Base-by-base conservation (phyloP, 2,113 vertebrate genomes). In the Anser brachyrhynchus region DNA sequence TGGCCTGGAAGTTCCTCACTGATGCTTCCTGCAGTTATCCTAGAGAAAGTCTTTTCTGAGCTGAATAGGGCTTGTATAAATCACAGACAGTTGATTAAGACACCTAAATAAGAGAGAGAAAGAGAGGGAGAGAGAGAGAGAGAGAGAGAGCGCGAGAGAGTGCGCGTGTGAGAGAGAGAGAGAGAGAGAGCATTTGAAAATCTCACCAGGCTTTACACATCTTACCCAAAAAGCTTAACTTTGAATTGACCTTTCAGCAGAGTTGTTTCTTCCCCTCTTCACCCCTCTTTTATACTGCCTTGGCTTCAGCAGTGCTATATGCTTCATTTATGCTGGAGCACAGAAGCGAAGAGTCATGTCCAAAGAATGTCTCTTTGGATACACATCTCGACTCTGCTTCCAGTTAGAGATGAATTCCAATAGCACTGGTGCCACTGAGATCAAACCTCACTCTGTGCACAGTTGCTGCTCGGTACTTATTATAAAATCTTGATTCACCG, bases 21-120 rank as follows among this genome's bases (percentile, higher is more conserved):
- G 43, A 39, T 75, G 73, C 69, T 80, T 90, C 91, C 89, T 84
- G 43, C 83, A 84, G 91, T 29, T 70, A 84, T 33, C 39, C 92
- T 74, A 41, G 37, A 79, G 61, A 57, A 90, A 94, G 18, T 21
- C 22, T 58, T 64, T 58, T 54, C 22, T 26, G 37, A 86, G 72
- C 5, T 20, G 21, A 59, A 75, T 6, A 31, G 3, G 3, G 46
- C 7, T 55, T 61, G 4, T 26, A 46, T 10, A 71, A 77, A 86
- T 33, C 55, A 29, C 44, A 75, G 15, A 44, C 6, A 29, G 6
- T 4, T 77, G 15, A 39, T 54, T 8, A 85, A 83, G 75, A 75
- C 26, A 72, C 6, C 23, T n/a, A 17, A n/a, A 67, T 22, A 86
- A 72, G 69, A 64, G 11, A 41, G 17, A 29, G 16, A 44, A 16